Base-by-base conservation (phyloP, 2,113 vertebrate genomes). In the Agapornis roseicollis region DNA sequence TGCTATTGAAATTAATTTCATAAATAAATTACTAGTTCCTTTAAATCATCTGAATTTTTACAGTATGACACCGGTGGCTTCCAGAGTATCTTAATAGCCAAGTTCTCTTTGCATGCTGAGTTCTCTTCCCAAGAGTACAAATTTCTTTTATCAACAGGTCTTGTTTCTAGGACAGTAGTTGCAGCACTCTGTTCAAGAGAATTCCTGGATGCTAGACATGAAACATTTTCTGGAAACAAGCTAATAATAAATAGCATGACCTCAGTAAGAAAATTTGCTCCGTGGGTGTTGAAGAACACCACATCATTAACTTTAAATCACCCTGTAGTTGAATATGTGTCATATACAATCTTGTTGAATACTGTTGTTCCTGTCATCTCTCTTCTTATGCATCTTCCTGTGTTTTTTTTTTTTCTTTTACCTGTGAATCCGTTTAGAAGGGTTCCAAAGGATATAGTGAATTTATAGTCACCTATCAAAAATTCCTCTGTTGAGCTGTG, bases 201-300 rank as follows among this genome's bases (percentile, higher is more conserved):
- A 50, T 85, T 83, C 64, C 29, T 89, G 44, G 29, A 79, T 83
- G 47, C 66, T 35, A 83, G 76, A 49, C 49, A 27, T 73, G 49
- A 82, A 85, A 65, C 0, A 0, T 69, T 90, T 88, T 85, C 58
- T 88, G 86, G 56, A 85, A 93, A 83, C 42, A 79, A 23, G 81
- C 35, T 85, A 85, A 24, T 87, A 89, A 58, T 64, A 69, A 91
- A 49, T 86, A 80, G 37, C 69, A 89, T 85, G 88, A 94, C 56
- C n/a, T 93, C 90, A 94, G 70, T 65, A 82, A 85, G 65, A 49
- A 87, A 71, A 91, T 64, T 73, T 89, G 11, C 69, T 84, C 65
- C 84, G 61, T 78, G 65, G 35, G 4, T 85, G 65, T 89, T 85
- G 70, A 91, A 93, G 73, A 93, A 35, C 28, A 68, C 81, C 47